Conservation (phyloP, 2,888 invertebrate genomes). For the Archips xylosteana region DNA sequence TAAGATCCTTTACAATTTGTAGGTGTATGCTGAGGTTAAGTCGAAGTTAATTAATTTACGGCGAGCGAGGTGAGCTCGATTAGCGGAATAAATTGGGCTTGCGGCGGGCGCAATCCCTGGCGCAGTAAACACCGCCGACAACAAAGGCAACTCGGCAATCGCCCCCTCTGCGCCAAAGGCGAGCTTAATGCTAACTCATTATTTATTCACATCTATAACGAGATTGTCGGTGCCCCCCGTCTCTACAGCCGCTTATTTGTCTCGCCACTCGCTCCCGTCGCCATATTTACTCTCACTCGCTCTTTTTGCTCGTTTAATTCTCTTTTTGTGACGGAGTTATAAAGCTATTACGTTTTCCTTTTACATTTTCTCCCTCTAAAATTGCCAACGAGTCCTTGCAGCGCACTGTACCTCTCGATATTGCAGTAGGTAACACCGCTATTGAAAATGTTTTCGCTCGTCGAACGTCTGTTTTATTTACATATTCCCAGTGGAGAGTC, state of each 20-base stretch:
- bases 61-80: conserved; percentile 53
- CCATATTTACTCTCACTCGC: conserved; percentile 70
- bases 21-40: conserved; percentile 63
- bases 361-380: conserved; percentile 58
- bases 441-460: conserved; percentile 56
- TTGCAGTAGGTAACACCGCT: conserved; percentile 52
- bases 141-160: conserved; percentile 74
- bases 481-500: conserved; percentile 22
- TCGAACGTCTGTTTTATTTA: conserved; percentile 58
- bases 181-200: conserved; percentile 81
- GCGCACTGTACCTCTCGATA: conserved; percentile 47
- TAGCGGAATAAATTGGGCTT: conserved; percentile 54
- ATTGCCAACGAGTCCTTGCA: conserved; percentile 50
- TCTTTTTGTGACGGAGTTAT: conserved; percentile 65
- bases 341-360: conserved; percentile 69
- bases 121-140: conserved; percentile 77
- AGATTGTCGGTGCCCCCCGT: conserved; percentile 79
- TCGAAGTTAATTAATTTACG: conserved; percentile 80
- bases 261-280: conserved; percentile 60
- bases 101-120: conserved; percentile 65
- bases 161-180: conserved; percentile 63
- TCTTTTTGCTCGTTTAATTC: conserved; percentile 70
- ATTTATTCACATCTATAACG: conserved; percentile 84
- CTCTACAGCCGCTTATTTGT: conserved; percentile 59
- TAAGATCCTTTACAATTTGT: conserved; percentile 59